Evolutionary conservation across 2,888 invertebrate genomes (phyloP), one percentile per base, ranked within the genome.

Genomic region (Drosophila merina): DNA sequence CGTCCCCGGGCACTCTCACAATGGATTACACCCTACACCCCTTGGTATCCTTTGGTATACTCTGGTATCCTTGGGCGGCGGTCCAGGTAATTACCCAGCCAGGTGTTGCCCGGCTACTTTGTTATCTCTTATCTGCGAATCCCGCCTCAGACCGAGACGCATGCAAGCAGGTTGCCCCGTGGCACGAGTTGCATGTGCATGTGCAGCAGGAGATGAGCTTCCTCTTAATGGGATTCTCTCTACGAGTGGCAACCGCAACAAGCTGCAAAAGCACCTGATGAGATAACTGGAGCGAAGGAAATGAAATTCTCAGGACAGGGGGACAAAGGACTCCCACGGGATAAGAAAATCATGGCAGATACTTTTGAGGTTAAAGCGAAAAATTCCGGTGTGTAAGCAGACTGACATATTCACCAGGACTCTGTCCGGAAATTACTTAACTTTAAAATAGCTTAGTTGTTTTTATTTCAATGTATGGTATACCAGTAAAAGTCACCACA

Each of bases 121-220:
- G 72, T 76, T 79, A 84, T 84, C 85, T 68, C 74, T 77, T 74
- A 80, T 80, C 86, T 74, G 59, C 38, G 67, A 58, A 67, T 38
- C 36, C 45, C 26, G 26, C 47, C 50, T 28, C 26, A 40, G 14
- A 20, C 36, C 44, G 33, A 20, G 5, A 14, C 31, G 31, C 20
- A 10, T 10, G 14, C 33, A 33, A 9, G 33, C 40, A 44, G 14
- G 44, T 30, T 36, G 25, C 31, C 38, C 38, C 14, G 14, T 26
- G 14, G 58, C 30, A 38, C 30, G 12, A 20, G 47, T 33, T 64
- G 54, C 64, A 66, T 64, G 64, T 66, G 64, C 67, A 66, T 66
- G 66, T 66, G 64, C 54, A 66, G 54, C 67, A 66, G 64, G 54
- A 66, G 64, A 64, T 64, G 64, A 64, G 66, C 66, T 64, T 52